Evolutionary conservation across 2,888 invertebrate genomes (phyloP).

Genomic region (Xestia rhomboidea): DNA sequence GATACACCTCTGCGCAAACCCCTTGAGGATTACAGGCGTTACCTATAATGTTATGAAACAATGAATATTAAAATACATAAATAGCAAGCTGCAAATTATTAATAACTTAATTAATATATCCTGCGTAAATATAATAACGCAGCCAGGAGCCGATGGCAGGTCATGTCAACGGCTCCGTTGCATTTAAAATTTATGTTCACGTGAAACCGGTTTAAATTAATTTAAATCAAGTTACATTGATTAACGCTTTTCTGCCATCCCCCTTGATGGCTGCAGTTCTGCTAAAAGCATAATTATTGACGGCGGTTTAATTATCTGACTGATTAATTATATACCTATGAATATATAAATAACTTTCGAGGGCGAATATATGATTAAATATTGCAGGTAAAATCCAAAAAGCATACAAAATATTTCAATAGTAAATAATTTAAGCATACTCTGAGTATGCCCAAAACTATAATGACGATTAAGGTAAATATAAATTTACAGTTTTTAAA

Average conservation of each 20-base stretch:
- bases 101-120: conserved; percentile 49
- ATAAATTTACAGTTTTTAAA: neutral
- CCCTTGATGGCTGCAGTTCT: conserved; percentile 38
- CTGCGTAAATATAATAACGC: conserved; percentile 35
- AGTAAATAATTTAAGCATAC: neutral
- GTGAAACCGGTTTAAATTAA: conserved; percentile 56
- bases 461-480: neutral
- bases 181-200: conserved; percentile 59
- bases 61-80: conserved; percentile 1
- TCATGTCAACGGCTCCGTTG: conserved; percentile 50
- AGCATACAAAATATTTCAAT: neutral
- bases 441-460: neutral
- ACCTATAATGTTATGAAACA: neutral
- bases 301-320: conserved; percentile 32
- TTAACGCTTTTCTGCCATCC: conserved; percentile 49
- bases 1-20: neutral
- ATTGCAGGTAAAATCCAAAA: neutral
- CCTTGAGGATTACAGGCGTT: neutral
- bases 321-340: conserved; percentile 27
- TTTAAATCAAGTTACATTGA: conserved; percentile 64
- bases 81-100: conserved; percentile 42
- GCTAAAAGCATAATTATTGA: conserved; percentile 30
- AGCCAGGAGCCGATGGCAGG: conserved; percentile 40
- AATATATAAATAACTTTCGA: no score
- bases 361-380: neutral